Percentiles rank a stretch among this genome's conserved stretches.
Conservation (phyloP, 2,797 vertebrate genomes). For the Poecile montanus region DNA sequence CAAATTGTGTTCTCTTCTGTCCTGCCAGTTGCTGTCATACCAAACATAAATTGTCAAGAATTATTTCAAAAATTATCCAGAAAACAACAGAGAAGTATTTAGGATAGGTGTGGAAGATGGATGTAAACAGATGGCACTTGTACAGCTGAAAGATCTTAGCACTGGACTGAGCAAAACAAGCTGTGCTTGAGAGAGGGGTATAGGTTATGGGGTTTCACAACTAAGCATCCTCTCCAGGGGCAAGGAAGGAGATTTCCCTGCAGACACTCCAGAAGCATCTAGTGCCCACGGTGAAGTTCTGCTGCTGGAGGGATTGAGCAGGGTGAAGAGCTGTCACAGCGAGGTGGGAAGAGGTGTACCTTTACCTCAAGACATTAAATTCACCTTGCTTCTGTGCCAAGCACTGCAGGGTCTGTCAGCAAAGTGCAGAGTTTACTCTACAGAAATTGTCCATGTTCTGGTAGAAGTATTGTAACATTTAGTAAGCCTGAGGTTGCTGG, state of each 20-base stretch:
- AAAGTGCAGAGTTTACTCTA: not conserved
- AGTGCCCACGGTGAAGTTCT: not conserved
- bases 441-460: not conserved
- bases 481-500: not conserved
- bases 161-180: not conserved
- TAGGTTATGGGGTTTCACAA: not conserved
- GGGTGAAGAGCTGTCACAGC: not conserved
- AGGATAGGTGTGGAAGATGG: not conserved
- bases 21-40: not conserved
- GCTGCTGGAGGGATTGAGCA: not conserved
- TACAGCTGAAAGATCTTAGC: not conserved
- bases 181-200: not conserved
- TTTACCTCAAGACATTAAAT: not conserved
- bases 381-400: fast-evolving
- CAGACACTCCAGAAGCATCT: not conserved
- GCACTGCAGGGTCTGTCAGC: not conserved
- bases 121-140: not conserved
- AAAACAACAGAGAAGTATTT: not conserved
- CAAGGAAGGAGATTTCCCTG: not conserved
- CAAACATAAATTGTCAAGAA: not conserved
- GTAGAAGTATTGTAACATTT: not conserved
- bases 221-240: not conserved
- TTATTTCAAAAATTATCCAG: not conserved
- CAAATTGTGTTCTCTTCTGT: not conserved
- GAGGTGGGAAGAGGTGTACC: not conserved